Evolutionary conservation across 2,797 vertebrate species (phyloP).

Genomic region (Anomalospiza imberbis): DNA sequence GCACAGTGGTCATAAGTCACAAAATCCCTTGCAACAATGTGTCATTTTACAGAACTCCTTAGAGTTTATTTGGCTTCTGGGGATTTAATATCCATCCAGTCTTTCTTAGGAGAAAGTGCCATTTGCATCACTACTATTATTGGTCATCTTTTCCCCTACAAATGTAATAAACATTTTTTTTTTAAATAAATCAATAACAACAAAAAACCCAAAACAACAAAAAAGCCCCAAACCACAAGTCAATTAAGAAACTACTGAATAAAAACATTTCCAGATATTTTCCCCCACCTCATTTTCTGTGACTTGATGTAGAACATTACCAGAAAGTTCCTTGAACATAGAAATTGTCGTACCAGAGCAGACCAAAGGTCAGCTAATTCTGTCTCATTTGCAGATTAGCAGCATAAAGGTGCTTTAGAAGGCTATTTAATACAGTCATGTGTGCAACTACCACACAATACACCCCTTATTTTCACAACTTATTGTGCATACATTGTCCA

Average conservation of each 20-base stretch:
- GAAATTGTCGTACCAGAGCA: neutral
- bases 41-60: neutral
- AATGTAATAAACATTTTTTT: neutral
- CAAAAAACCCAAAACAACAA: neutral
- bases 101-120: neutral
- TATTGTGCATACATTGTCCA: neutral
- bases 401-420: neutral
- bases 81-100: neutral
- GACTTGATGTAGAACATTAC: neutral
- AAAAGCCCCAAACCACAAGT: neutral
- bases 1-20: neutral
- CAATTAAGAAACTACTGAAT: neutral
- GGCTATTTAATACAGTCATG: neutral
- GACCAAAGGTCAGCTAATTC: neutral
- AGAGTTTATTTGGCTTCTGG: neutral
- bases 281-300: neutral
- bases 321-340: neutral
- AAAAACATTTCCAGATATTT: neutral
- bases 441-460: neutral
- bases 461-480: neutral
- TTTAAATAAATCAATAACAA: too few relatives aligned
- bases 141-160: neutral
- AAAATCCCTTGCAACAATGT: neutral
- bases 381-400: neutral
- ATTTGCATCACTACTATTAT: neutral